These are phyloP conservation scores for Ceyx cyanopectus DNA, from an alignment of 2,113 vertebrate genomes.

Conservation along the genomic window DNA sequence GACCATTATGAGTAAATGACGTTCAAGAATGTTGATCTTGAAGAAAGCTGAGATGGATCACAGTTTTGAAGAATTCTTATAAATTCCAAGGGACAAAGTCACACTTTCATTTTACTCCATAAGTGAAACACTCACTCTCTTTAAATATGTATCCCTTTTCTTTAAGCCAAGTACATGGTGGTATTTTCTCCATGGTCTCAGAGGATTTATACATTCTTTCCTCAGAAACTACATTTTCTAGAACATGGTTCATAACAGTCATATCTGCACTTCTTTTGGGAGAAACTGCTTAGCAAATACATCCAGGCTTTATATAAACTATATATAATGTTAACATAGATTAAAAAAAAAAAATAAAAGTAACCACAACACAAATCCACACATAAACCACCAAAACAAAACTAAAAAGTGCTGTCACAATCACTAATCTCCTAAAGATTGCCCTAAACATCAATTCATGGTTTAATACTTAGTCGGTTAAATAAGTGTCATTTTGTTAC, in stretches of 20 bases:
- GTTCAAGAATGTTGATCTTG: neutral
- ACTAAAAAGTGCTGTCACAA: accelerated
- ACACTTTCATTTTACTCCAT: neutral
- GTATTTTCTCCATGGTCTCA: neutral
- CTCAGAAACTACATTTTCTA: neutral
- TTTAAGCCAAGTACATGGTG: neutral
- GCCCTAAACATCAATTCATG: neutral
- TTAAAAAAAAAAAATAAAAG: neutral
- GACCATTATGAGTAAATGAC: neutral
- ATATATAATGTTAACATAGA: neutral
- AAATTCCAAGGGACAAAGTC: neutral
- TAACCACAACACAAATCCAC: neutral
- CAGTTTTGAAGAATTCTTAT: neutral
- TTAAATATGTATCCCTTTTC: too few relatives aligned
- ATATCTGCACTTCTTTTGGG: neutral
- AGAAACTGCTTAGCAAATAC: neutral
- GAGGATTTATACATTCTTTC: neutral
- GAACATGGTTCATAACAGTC: neutral
- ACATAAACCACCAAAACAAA: neutral
- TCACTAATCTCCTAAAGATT: neutral
- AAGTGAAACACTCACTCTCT: neutral
- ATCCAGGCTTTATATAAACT: neutral
- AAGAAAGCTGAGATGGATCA: neutral
- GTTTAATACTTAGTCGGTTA: neutral
- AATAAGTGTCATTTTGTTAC: neutral